These are phyloP conservation scores for Solenodon paradoxus DNA, from an alignment of 2,113 vertebrate species.

Conservation along the genomic window DNA sequence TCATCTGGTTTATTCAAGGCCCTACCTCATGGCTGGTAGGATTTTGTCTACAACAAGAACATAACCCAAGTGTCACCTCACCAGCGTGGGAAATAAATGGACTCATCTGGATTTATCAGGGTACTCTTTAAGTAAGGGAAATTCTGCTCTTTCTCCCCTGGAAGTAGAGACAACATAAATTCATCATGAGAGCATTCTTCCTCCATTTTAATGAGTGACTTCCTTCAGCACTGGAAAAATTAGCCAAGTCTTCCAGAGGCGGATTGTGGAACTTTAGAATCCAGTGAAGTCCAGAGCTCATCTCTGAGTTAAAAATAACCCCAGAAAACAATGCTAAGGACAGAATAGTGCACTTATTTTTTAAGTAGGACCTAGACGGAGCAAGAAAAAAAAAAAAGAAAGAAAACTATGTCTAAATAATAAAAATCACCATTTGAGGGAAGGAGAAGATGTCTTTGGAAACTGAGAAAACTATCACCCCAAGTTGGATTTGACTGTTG, in stretches of 20 bases:
- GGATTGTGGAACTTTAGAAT: not conserved
- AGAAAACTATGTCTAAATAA: not conserved
- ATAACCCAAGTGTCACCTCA: not conserved
- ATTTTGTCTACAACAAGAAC: not conserved
- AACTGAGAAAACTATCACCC: not conserved
- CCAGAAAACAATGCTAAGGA: not conserved
- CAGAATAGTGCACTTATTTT: not conserved
- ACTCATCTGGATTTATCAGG: not conserved
- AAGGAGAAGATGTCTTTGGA: not conserved
- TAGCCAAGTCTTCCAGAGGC: not conserved
- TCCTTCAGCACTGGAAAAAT: not conserved
- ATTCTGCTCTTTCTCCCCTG: not conserved
- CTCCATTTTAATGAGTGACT: not conserved
- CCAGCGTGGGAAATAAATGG: not conserved
- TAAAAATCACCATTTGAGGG: not conserved
- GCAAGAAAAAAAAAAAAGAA: not conserved
- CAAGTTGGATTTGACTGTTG: not conserved
- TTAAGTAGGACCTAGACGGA: not conserved
- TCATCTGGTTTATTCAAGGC: fast-evolving
- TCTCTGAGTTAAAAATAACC: not conserved
- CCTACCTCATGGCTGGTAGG: not conserved
- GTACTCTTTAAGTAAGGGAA: not conserved
- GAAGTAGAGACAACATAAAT: not conserved
- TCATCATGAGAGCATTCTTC: not conserved
- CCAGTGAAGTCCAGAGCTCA: not conserved